Conservation (phyloP, 2,888 invertebrate genomes). For the Orchesellides sinensis region DNA sequence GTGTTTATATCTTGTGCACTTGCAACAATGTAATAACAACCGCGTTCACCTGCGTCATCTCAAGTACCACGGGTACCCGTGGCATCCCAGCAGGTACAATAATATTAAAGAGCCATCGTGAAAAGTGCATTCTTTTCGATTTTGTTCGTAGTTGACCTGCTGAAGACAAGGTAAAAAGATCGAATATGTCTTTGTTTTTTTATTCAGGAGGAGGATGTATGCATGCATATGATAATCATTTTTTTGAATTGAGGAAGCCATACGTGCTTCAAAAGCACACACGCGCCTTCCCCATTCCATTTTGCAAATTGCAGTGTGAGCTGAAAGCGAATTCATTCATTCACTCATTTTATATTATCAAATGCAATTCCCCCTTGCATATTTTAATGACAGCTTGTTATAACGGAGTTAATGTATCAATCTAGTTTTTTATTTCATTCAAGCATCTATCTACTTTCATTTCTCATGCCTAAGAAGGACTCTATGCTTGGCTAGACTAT, state of each 20-base stretch:
- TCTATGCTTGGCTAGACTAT: neutral
- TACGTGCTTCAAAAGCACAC: neutral
- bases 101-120: too few relatives aligned
- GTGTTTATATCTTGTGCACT: too few relatives aligned
- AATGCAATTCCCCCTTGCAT: neutral
- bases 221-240: neutral
- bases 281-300: neutral
- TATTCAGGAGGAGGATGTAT: too few relatives aligned
- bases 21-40: too few relatives aligned
- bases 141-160: too few relatives aligned
- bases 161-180: too few relatives aligned
- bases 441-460: slow-evolving; percentile 39
- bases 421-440: slow-evolving; percentile 30
- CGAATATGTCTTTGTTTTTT: too few relatives aligned
- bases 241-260: neutral
- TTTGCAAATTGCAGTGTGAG: neutral
- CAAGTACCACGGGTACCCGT: too few relatives aligned
- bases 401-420: slow-evolving; percentile 15
- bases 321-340: slow-evolving; percentile 29
- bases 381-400: slow-evolving; percentile 11
- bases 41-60: too few relatives aligned
- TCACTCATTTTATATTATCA: too few relatives aligned
- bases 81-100: too few relatives aligned
- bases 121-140: too few relatives aligned
- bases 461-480: neutral